phyloP scores from a whole-genome alignment of 2,113 vertebrate species.

The Progne subis region DNA sequence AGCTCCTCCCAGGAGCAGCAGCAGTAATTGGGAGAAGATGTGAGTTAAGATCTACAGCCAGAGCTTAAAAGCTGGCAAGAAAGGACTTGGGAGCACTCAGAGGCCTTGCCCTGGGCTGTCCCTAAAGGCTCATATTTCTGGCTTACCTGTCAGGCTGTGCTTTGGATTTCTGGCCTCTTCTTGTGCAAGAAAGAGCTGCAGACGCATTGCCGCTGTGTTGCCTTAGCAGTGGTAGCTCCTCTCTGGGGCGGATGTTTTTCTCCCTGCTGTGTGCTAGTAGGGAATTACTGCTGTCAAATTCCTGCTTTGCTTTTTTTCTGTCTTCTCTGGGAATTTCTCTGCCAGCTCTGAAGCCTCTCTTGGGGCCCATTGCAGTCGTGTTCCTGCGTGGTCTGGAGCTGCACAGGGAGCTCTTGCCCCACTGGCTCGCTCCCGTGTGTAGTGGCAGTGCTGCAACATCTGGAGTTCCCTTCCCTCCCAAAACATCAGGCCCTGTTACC shows the following conservation, averaged over 20 bases:
- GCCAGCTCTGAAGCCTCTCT: not conserved
- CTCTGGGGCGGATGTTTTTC: not conserved
- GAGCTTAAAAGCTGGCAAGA: slow-evolving; percentile 32
- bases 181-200: not conserved
- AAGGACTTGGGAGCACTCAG: not conserved
- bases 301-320: not conserved
- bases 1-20: not conserved
- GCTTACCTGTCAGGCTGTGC: not conserved
- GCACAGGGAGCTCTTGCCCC: not conserved
- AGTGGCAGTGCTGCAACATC: not conserved
- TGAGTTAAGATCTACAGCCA: slow-evolving; percentile 12
- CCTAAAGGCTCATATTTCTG: not conserved
- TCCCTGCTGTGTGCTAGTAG: not conserved
- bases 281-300: not conserved
- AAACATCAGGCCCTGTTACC: not conserved
- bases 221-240: not conserved
- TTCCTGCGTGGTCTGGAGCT: not conserved
- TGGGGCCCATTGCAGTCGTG: accelerated
- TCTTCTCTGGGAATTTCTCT: not conserved
- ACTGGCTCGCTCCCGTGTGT: accelerated
- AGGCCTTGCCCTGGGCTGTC: not conserved
- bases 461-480: not conserved
- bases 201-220: accelerated
- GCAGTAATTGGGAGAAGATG: slow-evolving; percentile 44
- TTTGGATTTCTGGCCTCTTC: not conserved